A percentile compares a stretch with the other conserved stretches of the same genome.
These are phyloP conservation scores for Microctonus hyperodae DNA, from an alignment of 2,888 invertebrate genomes.

Conservation along the genomic window DNA sequence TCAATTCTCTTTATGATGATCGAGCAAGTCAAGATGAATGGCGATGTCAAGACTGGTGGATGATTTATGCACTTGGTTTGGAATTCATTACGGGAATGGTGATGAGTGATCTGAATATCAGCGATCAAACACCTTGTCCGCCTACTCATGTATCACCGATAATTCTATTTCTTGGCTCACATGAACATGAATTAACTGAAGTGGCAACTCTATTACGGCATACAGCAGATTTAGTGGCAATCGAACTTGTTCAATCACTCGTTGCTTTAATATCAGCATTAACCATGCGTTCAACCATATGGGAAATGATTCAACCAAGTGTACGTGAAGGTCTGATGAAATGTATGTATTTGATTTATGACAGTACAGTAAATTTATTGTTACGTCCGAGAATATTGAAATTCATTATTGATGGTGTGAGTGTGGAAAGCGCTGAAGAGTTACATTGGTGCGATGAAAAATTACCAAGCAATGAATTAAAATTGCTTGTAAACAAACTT, in stretches of 20 bases:
- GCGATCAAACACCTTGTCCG: constrained; percentile 32
- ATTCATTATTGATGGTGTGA: constrained; percentile 61
- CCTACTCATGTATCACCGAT: constrained; percentile 49
- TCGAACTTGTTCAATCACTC: constrained; percentile 58
- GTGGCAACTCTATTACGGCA: constrained; percentile 58
- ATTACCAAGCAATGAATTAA: constrained; percentile 55
- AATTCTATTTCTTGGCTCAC: constrained; percentile 54
- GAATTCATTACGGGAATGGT: constrained; percentile 57
- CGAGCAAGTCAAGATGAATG: constrained; percentile 48
- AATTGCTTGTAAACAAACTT: constrained; percentile 57
- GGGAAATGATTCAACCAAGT: constrained; percentile 53
- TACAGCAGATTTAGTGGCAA: constrained; percentile 57
- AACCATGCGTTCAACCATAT: constrained; percentile 52
- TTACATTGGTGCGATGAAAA: constrained; percentile 59
- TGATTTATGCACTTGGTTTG: constrained; percentile 56
- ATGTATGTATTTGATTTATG: constrained; percentile 60
- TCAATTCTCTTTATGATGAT: constrained; percentile 56
- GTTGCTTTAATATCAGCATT: constrained; percentile 58
- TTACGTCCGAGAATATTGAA: constrained; percentile 59
- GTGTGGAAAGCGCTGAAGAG: constrained; percentile 60
- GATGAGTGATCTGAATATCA: constrained; percentile 41
- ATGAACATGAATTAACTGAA: constrained; percentile 57
- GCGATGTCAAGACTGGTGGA: constrained; percentile 62
- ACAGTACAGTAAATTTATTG: constrained; percentile 59
- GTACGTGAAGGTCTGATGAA: constrained; percentile 58